Percentiles rank a stretch among this genome's conserved stretches.
These are phyloP conservation scores for Drosophila biarmipes DNA, from an alignment of 1,140 invertebrate species.

Conservation along the genomic window DNA sequence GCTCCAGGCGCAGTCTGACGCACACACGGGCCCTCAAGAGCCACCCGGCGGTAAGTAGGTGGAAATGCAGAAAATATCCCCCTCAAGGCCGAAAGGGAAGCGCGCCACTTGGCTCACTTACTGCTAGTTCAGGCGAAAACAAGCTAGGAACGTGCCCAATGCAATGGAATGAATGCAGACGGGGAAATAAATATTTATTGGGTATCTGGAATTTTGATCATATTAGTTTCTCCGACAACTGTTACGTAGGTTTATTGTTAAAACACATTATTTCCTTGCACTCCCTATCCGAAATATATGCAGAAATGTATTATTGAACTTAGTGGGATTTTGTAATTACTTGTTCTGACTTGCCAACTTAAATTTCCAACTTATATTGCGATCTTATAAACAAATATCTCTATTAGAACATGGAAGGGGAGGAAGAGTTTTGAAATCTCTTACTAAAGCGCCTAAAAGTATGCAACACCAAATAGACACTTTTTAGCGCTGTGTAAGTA, in stretches of 20 bases:
- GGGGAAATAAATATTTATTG: background rate
- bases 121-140: conserved; percentile 4
- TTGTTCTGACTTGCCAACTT: too few relatives aligned
- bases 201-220: background rate
- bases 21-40: conserved; percentile 94
- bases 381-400: too few relatives aligned
- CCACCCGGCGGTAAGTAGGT: conserved; percentile 93
- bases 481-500: background rate
- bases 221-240: background rate
- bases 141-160: conserved; percentile 17
- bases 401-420: too few relatives aligned
- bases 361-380: too few relatives aligned
- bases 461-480: background rate
- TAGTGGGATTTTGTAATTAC: too few relatives aligned
- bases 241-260: too few relatives aligned
- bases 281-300: too few relatives aligned
- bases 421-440: too few relatives aligned
- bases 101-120: conserved; percentile 5
- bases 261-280: too few relatives aligned
- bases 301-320: too few relatives aligned
- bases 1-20: conserved; percentile 92
- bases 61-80: conserved; percentile 12
- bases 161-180: conserved; percentile 1
- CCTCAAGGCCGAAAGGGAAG: conserved; percentile 9
- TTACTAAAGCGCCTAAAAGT: too few relatives aligned